Conservation (phyloP, 2,888 invertebrate species). For the Anaspis maculata region DNA sequence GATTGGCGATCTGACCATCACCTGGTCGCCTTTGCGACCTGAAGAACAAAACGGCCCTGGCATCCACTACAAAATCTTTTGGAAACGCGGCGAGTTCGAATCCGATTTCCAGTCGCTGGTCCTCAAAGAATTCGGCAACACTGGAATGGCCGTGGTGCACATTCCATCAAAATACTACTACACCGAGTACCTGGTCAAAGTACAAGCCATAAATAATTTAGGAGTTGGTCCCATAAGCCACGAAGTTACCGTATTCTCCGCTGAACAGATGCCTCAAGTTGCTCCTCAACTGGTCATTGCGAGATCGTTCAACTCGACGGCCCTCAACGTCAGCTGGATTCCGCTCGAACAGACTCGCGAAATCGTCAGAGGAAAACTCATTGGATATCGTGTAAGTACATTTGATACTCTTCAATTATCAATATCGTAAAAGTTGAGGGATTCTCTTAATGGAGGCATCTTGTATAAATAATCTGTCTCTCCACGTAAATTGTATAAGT, state of each 20-base stretch:
- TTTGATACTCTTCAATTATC: not conserved
- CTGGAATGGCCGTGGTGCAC: slow-evolving; percentile 70
- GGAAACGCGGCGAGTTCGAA: slow-evolving; percentile 65
- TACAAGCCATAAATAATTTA: slow-evolving; percentile 67
- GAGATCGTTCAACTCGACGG: slow-evolving; percentile 80
- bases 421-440: not conserved
- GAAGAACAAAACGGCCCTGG: slow-evolving; percentile 84
- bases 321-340: slow-evolving; percentile 85
- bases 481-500: too few relatives aligned
- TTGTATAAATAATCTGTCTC: too few relatives aligned
- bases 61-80: slow-evolving; percentile 84
- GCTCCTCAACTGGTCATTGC: slow-evolving; percentile 78
- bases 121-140: slow-evolving; percentile 66
- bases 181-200: slow-evolving; percentile 76
- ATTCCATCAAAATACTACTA: slow-evolving; percentile 68
- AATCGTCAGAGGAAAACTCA: slow-evolving; percentile 77
- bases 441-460: too few relatives aligned
- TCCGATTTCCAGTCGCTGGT: slow-evolving; percentile 67
- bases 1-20: slow-evolving; percentile 87
- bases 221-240: slow-evolving; percentile 79
- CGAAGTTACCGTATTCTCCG: slow-evolving; percentile 67
- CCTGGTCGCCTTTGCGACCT: slow-evolving; percentile 70
- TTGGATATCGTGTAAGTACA: slow-evolving; percentile 71
- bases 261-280: slow-evolving; percentile 88
- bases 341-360: slow-evolving; percentile 80